Percentiles rank a stretch among this genome's conserved stretches.
phyloP scores from a whole-genome alignment of 2,888 invertebrate genomes.

The Saturnia pavonia region DNA sequence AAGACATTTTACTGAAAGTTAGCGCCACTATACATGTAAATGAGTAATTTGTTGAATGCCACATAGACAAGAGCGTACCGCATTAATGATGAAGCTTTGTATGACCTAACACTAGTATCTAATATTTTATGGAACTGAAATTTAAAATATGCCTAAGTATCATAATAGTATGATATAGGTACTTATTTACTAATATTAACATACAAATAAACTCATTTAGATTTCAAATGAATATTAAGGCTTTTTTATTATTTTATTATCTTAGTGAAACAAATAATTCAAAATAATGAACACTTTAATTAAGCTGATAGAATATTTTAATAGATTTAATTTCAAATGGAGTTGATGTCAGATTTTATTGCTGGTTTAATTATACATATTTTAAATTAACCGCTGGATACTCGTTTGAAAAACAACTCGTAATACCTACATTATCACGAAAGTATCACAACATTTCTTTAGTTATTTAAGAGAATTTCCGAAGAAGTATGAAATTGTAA shows the following conservation, averaged over 20 bases:
- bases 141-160: not conserved
- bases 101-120: conserved; percentile 1
- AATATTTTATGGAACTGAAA: not conserved
- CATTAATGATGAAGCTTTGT: conserved; percentile 13
- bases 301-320: conserved; percentile 10
- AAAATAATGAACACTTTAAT: conserved; percentile 10
- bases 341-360: not conserved
- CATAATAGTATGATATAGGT: not conserved
- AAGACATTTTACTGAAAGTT: conserved; percentile 76
- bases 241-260: not conserved
- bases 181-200: not conserved
- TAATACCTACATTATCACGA: not conserved
- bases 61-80: conserved; percentile 56
- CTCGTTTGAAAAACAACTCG: not conserved
- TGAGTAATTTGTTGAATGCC: conserved; percentile 69
- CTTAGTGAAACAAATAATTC: not conserved
- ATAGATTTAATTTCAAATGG: conserved; percentile 12
- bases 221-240: not conserved
- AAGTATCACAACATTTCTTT: not conserved
- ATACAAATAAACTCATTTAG: not conserved
- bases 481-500: no score
- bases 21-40: conserved; percentile 69
- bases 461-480: not conserved
- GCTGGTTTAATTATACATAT: conserved; percentile 1
- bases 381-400: not conserved